Evolutionary conservation across 1,140 invertebrate genomes (phyloP), one percentile per base, ranked within the genome.

Genomic region (Drosophila saltans): DNA sequence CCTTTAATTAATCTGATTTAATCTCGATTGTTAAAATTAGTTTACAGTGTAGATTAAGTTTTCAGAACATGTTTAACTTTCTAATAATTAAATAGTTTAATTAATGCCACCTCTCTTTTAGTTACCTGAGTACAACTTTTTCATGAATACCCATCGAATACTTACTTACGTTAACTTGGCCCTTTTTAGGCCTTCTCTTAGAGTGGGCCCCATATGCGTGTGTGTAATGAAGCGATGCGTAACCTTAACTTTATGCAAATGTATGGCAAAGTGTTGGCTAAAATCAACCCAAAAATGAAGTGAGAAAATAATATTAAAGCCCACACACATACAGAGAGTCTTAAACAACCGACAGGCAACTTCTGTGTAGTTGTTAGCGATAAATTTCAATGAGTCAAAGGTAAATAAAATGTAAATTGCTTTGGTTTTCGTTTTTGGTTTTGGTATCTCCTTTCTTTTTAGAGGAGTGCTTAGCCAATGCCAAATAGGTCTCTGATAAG

Each of bases 301-400:
- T 59, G 57, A 59, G 57, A 59, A 59, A 39, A 59, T 59, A 59
- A 59, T 39, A 59, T 59, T 59, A 59, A 59, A 59, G 36, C 57
- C 21, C 21, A 7, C 56, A 58, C n/a, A 40, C 3, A 40, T 11
- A 40, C 11, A 11, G 4, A 45, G 21, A 52, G 3, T 26, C 45
- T 52, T 52, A 10, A 52, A 52, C 21, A 52, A 52, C 45, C 45
- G 8, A 48, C 45, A 8, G 45, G 45, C 24, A 52, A 52, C 21
- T 52, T 52, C 45, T 52, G 45, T 52, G 16, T 52, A 52, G 45
- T 52, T 52, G 45, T 39, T 39, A 59, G 57, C 57, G 10, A 59
- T 59, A 59, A 59, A 39, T 59, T 59, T 59, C 57, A 59, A 59
- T 59, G 57, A 59, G 30, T 59, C 57, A 33, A 58, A 58, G 33